Evolutionary conservation across 2,113 vertebrate genomes (phyloP).

Genomic region (Prinia subflava): DNA sequence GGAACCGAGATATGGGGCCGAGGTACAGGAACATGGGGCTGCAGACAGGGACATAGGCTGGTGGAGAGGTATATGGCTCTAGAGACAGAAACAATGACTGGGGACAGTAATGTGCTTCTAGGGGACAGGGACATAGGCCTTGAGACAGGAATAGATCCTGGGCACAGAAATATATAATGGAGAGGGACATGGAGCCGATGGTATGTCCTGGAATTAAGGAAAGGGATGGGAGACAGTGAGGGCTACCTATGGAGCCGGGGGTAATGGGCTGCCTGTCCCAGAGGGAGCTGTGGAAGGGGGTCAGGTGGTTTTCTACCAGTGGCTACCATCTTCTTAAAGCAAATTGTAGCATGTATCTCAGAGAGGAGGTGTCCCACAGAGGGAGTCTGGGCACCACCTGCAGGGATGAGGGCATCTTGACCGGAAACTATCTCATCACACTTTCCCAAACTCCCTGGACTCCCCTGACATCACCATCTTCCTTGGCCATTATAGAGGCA

Average conservation of each 20-base stretch:
- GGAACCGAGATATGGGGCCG: not conserved
- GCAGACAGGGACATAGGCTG: not conserved
- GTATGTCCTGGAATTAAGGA: not conserved
- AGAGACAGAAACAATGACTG: not conserved
- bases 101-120: not conserved
- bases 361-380: not conserved
- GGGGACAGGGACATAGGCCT: not conserved
- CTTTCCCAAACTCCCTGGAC: not conserved
- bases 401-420: not conserved
- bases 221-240: not conserved
- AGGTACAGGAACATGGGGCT: not conserved
- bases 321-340: not conserved
- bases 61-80: not conserved
- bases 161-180: not conserved
- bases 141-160: too few species aligned
- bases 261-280: not conserved
- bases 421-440: not conserved
- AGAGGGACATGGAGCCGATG: not conserved
- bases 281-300: fast-evolving
- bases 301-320: not conserved
- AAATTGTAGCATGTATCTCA: not conserved
- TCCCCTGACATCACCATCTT: not conserved
- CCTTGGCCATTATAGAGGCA: not conserved
- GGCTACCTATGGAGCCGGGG: not conserved
- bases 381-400: not conserved